Percentiles rank a stretch among this genome's conserved stretches.
Conservation (phyloP, 2,888 invertebrate species). For the Saturnia pavonia region DNA sequence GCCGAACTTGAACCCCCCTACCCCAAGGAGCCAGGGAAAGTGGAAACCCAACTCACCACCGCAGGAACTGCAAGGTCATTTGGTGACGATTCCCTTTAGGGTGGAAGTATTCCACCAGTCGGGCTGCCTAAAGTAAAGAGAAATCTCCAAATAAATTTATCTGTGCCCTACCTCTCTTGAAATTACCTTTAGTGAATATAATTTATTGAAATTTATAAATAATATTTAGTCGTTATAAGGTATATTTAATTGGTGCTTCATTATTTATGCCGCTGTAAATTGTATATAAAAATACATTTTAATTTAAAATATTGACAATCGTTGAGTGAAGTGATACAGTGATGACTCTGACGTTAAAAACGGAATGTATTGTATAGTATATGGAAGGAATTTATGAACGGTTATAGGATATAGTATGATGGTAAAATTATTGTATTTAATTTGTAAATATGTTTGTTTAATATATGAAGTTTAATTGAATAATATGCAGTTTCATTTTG, state of each 20-base stretch:
- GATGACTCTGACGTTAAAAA: background rate
- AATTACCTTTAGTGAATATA: background rate
- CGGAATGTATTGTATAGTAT: background rate
- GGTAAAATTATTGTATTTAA: conserved; percentile 44
- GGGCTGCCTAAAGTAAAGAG: no score
- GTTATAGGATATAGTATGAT: conserved; percentile 69
- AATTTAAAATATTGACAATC: no score
- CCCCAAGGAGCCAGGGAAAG: no score
- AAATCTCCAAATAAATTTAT: no score
- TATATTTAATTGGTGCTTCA: background rate
- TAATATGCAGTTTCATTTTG: conserved; percentile 68
- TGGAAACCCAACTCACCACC: no score
- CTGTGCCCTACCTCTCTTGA: no score
- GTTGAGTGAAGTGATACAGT: background rate
- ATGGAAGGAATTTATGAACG: conserved; percentile 22
- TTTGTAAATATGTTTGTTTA: conserved; percentile 57
- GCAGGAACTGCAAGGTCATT: no score
- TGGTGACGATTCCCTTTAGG: no score
- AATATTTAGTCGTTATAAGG: background rate
- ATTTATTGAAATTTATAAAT: background rate
- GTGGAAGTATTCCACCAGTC: no score
- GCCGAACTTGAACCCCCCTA: no score
- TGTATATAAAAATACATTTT: no score
- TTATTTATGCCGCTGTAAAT: no score
- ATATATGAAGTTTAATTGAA: conserved; percentile 58